Percentiles rank a stretch among this genome's conserved stretches.
Evolutionary conservation across 2,888 invertebrate genomes (phyloP).

Genomic region (Chrysina gloriosa): DNA sequence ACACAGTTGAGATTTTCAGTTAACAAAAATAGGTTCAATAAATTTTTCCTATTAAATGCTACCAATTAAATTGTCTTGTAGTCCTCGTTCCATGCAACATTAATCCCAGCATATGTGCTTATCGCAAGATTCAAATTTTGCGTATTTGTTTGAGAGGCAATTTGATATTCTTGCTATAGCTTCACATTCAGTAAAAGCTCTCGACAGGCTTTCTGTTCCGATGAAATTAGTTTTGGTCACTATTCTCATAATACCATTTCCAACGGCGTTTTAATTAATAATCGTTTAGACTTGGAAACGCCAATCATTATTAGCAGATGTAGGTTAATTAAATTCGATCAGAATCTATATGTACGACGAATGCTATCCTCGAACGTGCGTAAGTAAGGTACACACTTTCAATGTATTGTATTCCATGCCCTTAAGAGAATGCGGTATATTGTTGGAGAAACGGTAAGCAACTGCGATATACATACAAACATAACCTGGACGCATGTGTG

Average conservation of each 20-base stretch:
- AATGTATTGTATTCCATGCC: conserved; percentile 22
- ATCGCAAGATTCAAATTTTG: too few relatives aligned
- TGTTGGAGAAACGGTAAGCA: conserved; percentile 20
- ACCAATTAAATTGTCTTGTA: too few relatives aligned
- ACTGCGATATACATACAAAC: background rate
- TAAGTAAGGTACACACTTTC: background rate
- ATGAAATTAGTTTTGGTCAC: background rate
- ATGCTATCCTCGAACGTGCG: conserved; percentile 8
- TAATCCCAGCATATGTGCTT: too few relatives aligned
- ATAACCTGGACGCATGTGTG: background rate
- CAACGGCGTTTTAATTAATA: conserved; percentile 7
- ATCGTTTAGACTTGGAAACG: conserved; percentile 4
- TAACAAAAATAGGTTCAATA: too few relatives aligned
- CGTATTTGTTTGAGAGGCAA: too few relatives aligned
- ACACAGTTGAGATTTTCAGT: too few relatives aligned
- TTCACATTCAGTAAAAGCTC: too few relatives aligned
- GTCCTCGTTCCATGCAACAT: too few relatives aligned
- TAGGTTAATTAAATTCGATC: conserved; percentile 11
- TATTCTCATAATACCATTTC: conserved; percentile 1
- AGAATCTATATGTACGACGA: conserved; percentile 12
- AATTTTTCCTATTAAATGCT: too few relatives aligned
- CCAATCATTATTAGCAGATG: conserved; percentile 19
- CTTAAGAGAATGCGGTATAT: conserved; percentile 6
- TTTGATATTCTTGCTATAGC: too few relatives aligned
- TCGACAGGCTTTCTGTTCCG: too few relatives aligned